Conservation (phyloP, 2,888 invertebrate genomes). For the Ornithoptera priamus region DNA sequence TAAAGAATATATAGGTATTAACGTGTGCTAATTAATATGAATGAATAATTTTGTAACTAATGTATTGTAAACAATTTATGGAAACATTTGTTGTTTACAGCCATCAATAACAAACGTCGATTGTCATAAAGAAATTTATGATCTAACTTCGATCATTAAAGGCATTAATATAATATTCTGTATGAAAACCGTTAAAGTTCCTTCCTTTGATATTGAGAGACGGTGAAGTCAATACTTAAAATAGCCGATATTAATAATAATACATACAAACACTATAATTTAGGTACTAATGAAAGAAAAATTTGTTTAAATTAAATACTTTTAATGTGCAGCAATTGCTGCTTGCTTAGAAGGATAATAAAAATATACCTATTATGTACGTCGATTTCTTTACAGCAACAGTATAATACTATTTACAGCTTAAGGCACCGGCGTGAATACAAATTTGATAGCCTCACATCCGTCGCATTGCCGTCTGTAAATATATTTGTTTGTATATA, state of each 20-base stretch:
- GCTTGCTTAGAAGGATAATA: not conserved
- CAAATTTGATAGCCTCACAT: slow-evolving; percentile 6
- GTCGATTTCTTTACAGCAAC: slow-evolving; percentile 12
- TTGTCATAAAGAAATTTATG: not conserved
- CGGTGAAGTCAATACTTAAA: too few species aligned
- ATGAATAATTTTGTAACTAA: not conserved
- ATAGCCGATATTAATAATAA: too few species aligned
- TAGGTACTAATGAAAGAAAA: too few species aligned
- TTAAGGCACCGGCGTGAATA: slow-evolving; percentile 14
- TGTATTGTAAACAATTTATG: not conserved
- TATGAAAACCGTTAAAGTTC: too few species aligned
- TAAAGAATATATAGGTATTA: too few species aligned
- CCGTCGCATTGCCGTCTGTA: slow-evolving; percentile 1
- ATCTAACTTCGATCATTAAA: not conserved
- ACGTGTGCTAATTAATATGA: not conserved
- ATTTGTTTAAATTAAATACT: too few species aligned
- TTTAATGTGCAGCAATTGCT: not conserved
- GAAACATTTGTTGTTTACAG: not conserved
- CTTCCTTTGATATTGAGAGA: too few species aligned
- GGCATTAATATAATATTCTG: too few species aligned
- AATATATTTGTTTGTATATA: not conserved
- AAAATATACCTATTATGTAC: not conserved
- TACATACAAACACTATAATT: too few species aligned
- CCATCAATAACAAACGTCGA: not conserved
- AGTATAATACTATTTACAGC: slow-evolving; percentile 6